Evolutionary conservation across 2,888 invertebrate genomes (phyloP), one percentile per base, ranked within the genome.

Genomic region (Epinotia ramella): DNA sequence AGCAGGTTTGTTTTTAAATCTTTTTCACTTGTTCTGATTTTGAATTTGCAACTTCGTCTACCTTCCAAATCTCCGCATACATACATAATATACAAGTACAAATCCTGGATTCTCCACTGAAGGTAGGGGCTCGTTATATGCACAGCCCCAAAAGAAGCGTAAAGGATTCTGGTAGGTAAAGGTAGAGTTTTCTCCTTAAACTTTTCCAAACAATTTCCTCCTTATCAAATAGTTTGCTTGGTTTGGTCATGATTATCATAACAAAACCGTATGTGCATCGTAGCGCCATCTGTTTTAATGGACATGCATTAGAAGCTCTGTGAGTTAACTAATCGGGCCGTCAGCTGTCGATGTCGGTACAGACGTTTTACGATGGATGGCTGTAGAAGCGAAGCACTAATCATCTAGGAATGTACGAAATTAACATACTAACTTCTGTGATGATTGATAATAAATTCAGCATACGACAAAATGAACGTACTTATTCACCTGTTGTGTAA

Each of bases 201-300:
- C 7, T n/a, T n/a, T n/a, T 53, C 53, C 53, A 1, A n/a, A n/a
- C 53, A 24, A 28, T 46, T 69, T 46, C 46, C 5, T 53, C 49
- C 11, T 5, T 2, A 28, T 46, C 18, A 56, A 40, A 57, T 44
- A 20, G 3, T 24, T 59, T 44, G 53, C 5, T 53, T 53, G 18
- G n/a, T 11, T 18, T 20, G 57, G 57, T 68, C 68, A 46, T 68
- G 69, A 6, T 24, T 57, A 40, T 40, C 24, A 4, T 16, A 44
- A 28, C 33, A 44, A 28, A 59, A n/a, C 63, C n/a, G 24, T 16
- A 62, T 24, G 33, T 59, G 40, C 62, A 67, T 76, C n/a, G 18
- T 33, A 67, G 64, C 76, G 76, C 76, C 76, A 76, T 76, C 76
- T 76, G 67, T 67, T 11, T n/a, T 18, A 46, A 57, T 63, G 18